Base-by-base conservation (phyloP, 1,140 invertebrate species). In the Ganaspis sp. region DNA sequence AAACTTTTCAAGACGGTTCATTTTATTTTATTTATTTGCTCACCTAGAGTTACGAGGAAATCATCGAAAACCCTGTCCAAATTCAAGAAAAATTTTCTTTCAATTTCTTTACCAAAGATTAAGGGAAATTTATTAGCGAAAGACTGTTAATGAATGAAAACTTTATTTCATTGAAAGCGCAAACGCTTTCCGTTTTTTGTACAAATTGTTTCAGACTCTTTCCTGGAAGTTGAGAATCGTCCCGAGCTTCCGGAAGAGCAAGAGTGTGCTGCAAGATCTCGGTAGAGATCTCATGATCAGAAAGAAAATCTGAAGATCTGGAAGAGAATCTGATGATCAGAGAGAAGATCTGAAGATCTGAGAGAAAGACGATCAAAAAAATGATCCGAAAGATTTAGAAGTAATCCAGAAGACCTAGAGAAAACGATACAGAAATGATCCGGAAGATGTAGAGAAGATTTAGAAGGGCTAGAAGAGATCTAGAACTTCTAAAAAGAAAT, bases 1-100 rank as follows among this genome's bases (percentile, higher is more conserved):
- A 77, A 70, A 75, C 54, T 78, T 73, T 49, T 79, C 75, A 73
- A 74, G 49, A 72, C 34, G 26, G 34, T 76, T 26, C 4, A n/a
- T 11, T 40, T 38, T 21, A 29, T 38, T 64, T 64, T 29, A 64
- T 64, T 64, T 64, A 64, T 64, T 64, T 17, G 21, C 58, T 64
- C 58, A 58, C 53, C 11, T 29, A 1, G 15, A 64, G 9, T n/a
- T 49, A 49, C n/a, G 17, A 1, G n/a, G 17, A 29, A 34, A 64
- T 64, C 26, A 64, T 64, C 26, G 12, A 17, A 9, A 64, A 34
- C 2, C 11, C 15, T 64, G 12, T 58, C 11, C 4, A 58, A 11
- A 26, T 15, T 64, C 23, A 4, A 11, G 21, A 29, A 5, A 15
- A 64, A 64, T 29, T 5, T 64, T 64, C 15, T 64, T 29, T 29